Percentiles rank a stretch among this genome's conserved stretches.
Conservation (phyloP, 1,140 invertebrate genomes). For the Drosophila repleta region DNA sequence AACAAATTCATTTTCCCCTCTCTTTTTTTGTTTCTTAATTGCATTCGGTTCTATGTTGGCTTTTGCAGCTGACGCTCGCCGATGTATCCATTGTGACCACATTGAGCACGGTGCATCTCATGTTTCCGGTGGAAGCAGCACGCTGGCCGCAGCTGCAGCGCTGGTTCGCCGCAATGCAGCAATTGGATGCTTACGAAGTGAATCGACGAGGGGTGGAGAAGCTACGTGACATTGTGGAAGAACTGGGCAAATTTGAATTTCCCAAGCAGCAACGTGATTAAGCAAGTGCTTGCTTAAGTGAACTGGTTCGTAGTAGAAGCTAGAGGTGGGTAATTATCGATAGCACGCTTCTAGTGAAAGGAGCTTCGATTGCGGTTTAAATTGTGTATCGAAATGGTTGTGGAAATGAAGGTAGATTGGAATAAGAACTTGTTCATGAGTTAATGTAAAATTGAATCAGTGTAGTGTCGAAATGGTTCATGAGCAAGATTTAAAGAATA, state of each 20-base stretch:
- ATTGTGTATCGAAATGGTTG: no score
- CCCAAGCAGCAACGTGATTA: conserved; percentile 24
- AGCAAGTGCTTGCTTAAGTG: no score
- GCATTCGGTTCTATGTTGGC: conserved; percentile 46
- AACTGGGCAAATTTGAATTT: conserved; percentile 71
- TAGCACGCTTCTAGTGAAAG: no score
- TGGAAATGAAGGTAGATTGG: no score
- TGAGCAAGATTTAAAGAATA: no score
- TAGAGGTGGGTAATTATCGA: no score
- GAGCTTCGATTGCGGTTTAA: no score
- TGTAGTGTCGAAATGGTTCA: no score
- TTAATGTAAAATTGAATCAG: no score
- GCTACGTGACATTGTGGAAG: conserved; percentile 55
- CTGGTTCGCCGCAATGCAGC: conserved; percentile 73
- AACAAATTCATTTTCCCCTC: conserved; percentile 10
- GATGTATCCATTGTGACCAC: conserved; percentile 81
- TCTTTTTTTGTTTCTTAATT: conserved; percentile 38
- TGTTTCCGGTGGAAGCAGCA: conserved; percentile 67
- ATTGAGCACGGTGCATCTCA: conserved; percentile 81
- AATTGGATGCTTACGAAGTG: conserved; percentile 60
- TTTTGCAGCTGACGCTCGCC: conserved; percentile 73
- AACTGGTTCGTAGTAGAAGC: no score
- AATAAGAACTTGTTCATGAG: no score
- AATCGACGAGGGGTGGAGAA: conserved; percentile 70
- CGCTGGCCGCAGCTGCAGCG: conserved; percentile 65